Conservation (phyloP, 2,888 invertebrate genomes). For the Sinopyrophorus schimmeli region DNA sequence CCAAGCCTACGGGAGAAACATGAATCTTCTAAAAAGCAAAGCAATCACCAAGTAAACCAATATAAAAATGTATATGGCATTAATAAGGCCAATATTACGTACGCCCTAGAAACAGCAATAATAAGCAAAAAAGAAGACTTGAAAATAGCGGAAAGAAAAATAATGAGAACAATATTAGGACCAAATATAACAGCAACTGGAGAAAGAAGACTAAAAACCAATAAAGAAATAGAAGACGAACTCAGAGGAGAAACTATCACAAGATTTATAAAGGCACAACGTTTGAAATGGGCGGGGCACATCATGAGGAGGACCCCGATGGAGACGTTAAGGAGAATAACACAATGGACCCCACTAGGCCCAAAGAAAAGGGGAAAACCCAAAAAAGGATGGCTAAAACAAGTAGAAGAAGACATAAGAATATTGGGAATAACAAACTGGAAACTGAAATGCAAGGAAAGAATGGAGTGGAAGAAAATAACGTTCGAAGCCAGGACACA, state of each 20-base stretch:
- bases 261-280: constrained; percentile 9
- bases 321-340: constrained; percentile 6
- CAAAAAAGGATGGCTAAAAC: neutral
- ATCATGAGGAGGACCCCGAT: constrained; percentile 11
- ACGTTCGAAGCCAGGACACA: neutral
- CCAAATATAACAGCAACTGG: constrained; percentile 11
- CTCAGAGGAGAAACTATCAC: constrained; percentile 9
- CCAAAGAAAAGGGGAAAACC: constrained; percentile 2
- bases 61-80: constrained; percentile 4
- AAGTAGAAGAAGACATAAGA: constrained; percentile 4
- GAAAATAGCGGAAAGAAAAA: constrained; percentile 14
- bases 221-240: constrained; percentile 13
- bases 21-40: constrained; percentile 8
- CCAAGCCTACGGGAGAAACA: constrained; percentile 13
- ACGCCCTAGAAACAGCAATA: constrained; percentile 11
- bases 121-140: constrained; percentile 11
- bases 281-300: constrained; percentile 13
- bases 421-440: constrained; percentile 3
- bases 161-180: constrained; percentile 10
- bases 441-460: neutral
- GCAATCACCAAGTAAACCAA: neutral
- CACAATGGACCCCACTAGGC: constrained; percentile 4
- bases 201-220: constrained; percentile 11
- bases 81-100: constrained; percentile 9
- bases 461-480: constrained; percentile 5